Conservation (phyloP, 2,888 invertebrate genomes). For the Augiades crinisus region DNA sequence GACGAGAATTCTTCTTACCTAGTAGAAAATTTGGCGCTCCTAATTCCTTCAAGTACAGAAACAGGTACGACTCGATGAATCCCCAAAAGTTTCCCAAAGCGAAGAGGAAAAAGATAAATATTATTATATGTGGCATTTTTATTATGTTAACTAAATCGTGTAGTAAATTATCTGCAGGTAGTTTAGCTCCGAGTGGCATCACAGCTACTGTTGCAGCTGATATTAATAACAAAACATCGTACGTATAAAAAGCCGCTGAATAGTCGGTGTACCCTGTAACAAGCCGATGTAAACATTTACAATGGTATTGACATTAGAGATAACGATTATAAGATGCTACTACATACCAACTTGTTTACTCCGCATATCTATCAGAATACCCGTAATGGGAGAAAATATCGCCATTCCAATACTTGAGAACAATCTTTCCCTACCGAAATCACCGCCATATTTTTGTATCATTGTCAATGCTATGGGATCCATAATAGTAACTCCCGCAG, state of each 20-base stretch:
- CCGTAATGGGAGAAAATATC: constrained; percentile 90
- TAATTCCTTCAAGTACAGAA: constrained; percentile 91
- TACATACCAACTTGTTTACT: constrained; percentile 81
- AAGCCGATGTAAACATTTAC: constrained; percentile 57
- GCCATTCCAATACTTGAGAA: constrained; percentile 93
- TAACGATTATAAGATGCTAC: constrained; percentile 58
- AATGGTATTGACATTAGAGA: constrained; percentile 64
- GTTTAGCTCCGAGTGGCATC: constrained; percentile 89
- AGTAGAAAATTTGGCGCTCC: constrained; percentile 91
- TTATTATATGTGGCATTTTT: constrained; percentile 88
- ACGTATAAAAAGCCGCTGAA: constrained; percentile 93
- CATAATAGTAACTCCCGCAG: constrained; percentile 93
- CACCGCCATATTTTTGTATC: constrained; percentile 91
- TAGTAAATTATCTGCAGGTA: constrained; percentile 89
- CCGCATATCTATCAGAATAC: constrained; percentile 88
- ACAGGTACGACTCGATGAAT: constrained; percentile 93
- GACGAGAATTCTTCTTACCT: constrained; percentile 78
- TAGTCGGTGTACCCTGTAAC: constrained; percentile 89
- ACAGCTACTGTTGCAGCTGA: constrained; percentile 88
- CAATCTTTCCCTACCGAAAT: constrained; percentile 90
- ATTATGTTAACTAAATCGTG: constrained; percentile 88
- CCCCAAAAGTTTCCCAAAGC: constrained; percentile 93
- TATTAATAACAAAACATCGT: constrained; percentile 86
- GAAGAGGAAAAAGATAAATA: constrained; percentile 91
- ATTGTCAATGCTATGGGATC: constrained; percentile 93